Evolutionary conservation across 2,797 vertebrate species (phyloP).

Genomic region (Sarcoramphus papa): DNA sequence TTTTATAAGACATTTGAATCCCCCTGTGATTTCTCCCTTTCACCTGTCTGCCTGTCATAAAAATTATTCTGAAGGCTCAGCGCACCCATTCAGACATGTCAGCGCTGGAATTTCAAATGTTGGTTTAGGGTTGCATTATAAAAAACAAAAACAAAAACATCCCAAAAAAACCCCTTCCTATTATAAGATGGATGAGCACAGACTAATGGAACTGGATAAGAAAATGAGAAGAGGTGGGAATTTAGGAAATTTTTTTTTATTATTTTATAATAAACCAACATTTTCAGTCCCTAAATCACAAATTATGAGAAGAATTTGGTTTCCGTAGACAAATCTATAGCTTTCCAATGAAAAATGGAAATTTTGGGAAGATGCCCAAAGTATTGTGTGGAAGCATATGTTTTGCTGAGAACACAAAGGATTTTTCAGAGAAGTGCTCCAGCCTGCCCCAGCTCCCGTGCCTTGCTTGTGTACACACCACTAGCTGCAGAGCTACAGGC

Average conservation of each 20-base stretch:
- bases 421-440: neutral
- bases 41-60: conserved; percentile 1
- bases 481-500: neutral
- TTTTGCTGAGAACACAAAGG: neutral
- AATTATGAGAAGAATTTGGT: neutral
- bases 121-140: neutral
- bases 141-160: neutral
- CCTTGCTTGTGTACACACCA: neutral
- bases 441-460: neutral
- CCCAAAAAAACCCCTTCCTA: neutral
- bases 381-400: neutral
- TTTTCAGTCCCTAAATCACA: neutral
- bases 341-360: neutral
- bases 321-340: neutral
- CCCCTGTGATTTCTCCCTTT: conserved; percentile 26
- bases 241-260: neutral
- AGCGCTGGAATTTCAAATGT: neutral
- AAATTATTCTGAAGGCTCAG: neutral
- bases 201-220: neutral
- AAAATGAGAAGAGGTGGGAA: neutral
- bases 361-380: neutral
- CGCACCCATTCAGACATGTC: neutral
- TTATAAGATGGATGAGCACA: neutral
- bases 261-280: neutral
- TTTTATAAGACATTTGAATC: conserved; percentile 21